Evolutionary conservation across 2,113 vertebrate genomes (phyloP), one percentile per base, ranked within the genome.

Genomic region (Lepidothrix coronata): DNA sequence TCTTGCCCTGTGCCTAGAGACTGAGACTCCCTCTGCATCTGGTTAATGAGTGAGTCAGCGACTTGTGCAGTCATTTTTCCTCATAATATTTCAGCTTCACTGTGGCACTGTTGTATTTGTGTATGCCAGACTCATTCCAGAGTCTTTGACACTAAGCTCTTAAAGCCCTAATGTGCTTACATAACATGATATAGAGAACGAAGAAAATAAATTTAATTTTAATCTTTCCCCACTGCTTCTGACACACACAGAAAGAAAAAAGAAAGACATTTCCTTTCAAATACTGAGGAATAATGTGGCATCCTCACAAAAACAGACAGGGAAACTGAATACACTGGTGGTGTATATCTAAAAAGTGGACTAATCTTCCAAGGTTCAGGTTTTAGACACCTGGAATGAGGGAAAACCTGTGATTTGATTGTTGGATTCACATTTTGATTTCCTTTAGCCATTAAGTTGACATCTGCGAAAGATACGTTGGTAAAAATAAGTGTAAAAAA

Each of bases 171-270:
- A 89, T 78, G 57, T 91, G 85, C 93, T 94, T 96, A 91, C 86
- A 94, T 94, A 96, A 93, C 25, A 35, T 72, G 80, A 72, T 89
- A 66, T 6, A 54, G 76, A 86, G 83, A 86, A 89, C 11, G n/a
- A 91, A 62, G 85, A 84, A 63, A 89, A 37, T 58, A 87, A 87
- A 94, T 84, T 92, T 95, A 96, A 94, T 94, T 95, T 89, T 81
- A 84, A 63, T 63, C 58, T 91, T 92, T 81, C 37, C 49, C 30
- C 18, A 49, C 31, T 81, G 39, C 59, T 92, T 80, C 75, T 86
- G 79, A 63, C 68, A 88, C 30, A 39, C 6, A 28, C 8, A 6
- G 23, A 92, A 76, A 94, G 11, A 93, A 63, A 81, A 93, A 91
- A 93, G 43, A 33, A 91, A 86, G 77, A 67, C 1, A 27, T 4